Conservation (phyloP, 2,113 vertebrate species). For the Thalassarche chlororhynchos region DNA sequence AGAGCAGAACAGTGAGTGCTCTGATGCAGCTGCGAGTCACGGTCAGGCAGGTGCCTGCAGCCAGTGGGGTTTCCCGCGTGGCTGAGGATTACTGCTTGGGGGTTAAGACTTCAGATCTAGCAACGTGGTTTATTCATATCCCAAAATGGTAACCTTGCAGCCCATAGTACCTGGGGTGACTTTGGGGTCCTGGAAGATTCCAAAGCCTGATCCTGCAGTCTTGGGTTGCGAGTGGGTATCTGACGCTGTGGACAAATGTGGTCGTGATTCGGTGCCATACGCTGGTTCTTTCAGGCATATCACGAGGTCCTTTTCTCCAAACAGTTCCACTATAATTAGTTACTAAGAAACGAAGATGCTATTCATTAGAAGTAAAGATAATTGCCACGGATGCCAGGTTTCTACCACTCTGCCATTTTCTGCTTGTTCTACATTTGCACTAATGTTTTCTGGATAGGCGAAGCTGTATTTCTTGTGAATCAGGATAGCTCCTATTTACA, state of each 20-base stretch:
- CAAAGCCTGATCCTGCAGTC: not conserved
- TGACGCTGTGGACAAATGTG: not conserved
- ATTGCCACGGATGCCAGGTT: not conserved
- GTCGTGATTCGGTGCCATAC: not conserved
- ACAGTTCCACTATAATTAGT: not conserved
- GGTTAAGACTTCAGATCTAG: not conserved
- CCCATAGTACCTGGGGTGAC: not conserved
- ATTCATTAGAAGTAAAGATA: constrained; percentile 15
- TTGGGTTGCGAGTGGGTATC: not conserved
- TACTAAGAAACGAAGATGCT: not conserved
- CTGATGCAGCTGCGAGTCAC: not conserved
- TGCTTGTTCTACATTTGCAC: not conserved
- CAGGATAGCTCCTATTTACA: not conserved
- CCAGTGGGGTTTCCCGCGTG: not conserved
- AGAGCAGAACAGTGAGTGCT: not conserved
- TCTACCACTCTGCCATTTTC: not conserved
- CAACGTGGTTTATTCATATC: not conserved
- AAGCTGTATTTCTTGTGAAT: constrained; percentile 1
- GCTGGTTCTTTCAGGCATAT: not conserved
- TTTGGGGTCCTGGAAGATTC: not conserved
- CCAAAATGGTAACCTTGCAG: not conserved
- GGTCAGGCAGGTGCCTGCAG: not conserved
- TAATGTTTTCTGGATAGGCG: not conserved
- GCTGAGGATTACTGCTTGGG: not conserved
- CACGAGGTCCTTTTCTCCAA: not conserved